phyloP scores from a whole-genome alignment of 2,797 vertebrate genomes.

The Tangara arthus region DNA sequence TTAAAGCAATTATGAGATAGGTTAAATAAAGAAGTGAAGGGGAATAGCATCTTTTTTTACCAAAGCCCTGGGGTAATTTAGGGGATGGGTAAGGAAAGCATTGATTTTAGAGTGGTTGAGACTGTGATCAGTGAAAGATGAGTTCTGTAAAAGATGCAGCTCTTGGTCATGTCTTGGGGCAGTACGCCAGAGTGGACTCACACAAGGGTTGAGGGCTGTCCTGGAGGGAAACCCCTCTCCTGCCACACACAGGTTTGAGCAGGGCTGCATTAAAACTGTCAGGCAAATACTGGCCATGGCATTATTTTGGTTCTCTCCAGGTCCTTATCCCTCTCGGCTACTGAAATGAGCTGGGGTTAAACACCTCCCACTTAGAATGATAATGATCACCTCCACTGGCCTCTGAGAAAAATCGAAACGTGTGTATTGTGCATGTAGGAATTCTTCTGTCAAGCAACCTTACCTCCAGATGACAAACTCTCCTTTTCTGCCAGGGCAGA shows the following conservation, averaged over 20 bases:
- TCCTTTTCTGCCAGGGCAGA: conserved; percentile 42
- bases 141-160: background rate
- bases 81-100: background rate
- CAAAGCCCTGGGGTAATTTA: background rate
- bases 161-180: background rate
- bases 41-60: background rate
- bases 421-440: background rate
- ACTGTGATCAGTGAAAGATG: background rate
- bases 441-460: conserved; percentile 12
- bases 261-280: background rate
- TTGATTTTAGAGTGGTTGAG: background rate
- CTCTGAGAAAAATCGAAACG: background rate
- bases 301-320: background rate
- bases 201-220: background rate
- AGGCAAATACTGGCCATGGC: background rate
- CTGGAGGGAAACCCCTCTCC: background rate
- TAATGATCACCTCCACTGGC: background rate
- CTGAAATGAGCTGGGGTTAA: background rate
- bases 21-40: background rate
- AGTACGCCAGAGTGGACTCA: background rate
- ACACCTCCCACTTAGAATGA: background rate
- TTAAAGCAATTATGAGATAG: background rate
- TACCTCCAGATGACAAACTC: conserved; percentile 30
- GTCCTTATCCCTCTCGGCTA: background rate
- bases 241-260: accelerated